Percentiles rank a stretch among this genome's conserved stretches.
Conservation (phyloP, 2,888 invertebrate species). For the Drosophila siamana region DNA sequence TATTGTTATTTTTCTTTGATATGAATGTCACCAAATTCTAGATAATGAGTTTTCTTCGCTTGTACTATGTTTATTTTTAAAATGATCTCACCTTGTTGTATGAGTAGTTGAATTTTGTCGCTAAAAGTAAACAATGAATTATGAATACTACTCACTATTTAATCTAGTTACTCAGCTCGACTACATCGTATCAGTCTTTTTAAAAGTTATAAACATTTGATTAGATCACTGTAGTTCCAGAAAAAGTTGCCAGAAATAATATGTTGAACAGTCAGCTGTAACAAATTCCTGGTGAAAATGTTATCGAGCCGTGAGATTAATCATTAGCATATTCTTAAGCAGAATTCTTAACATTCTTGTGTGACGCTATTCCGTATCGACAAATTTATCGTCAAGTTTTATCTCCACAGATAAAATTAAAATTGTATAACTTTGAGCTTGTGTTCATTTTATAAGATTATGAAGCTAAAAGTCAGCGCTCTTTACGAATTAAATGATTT, state of each 20-base stretch:
- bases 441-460: too few relatives aligned
- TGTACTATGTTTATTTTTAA: not conserved
- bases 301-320: not conserved
- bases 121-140: not conserved
- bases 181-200: slow-evolving; percentile 27
- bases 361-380: too few relatives aligned
- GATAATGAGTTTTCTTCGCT: not conserved
- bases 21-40: too few relatives aligned
- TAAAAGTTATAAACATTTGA: slow-evolving; percentile 15
- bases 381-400: not conserved
- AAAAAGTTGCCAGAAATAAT: not conserved
- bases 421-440: not conserved
- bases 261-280: slow-evolving; percentile 5
- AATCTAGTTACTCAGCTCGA: slow-evolving; percentile 13
- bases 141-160: slow-evolving; percentile 4
- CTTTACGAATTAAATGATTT: too few relatives aligned
- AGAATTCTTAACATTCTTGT: slow-evolving; percentile 6
- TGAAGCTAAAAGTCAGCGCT: too few relatives aligned
- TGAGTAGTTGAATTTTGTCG: not conserved
- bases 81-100: slow-evolving; percentile 3
- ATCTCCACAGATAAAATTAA: not conserved
- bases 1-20: too few relatives aligned
- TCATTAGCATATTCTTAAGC: not conserved
- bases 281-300: not conserved
- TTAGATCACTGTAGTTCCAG: slow-evolving; percentile 7